A percentile compares a stretch with the other conserved stretches of the same genome.
Evolutionary conservation across 1,140 invertebrate genomes (phyloP).

Genomic region (Bombus vancouverensis): DNA sequence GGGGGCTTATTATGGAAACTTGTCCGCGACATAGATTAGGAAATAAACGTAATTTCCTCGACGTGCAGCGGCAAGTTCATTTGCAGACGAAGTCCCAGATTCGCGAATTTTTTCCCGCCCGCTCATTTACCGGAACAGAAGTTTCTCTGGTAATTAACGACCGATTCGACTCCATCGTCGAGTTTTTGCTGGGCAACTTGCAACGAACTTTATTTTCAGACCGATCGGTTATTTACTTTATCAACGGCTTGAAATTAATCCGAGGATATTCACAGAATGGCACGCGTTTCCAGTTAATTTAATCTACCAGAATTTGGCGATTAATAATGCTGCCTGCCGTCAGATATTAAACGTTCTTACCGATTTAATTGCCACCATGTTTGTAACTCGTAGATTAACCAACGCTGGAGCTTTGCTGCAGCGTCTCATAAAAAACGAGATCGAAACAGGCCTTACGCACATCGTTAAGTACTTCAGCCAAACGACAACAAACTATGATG

Average conservation of each 20-base stretch:
- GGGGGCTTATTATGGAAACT: background rate
- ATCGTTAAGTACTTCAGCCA: too few relatives aligned
- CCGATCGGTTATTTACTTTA: slow-evolving; percentile 10
- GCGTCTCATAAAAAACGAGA: too few relatives aligned
- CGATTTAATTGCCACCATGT: too few relatives aligned
- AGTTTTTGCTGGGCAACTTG: background rate
- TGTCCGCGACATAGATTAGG: too few relatives aligned
- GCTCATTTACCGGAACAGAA: slow-evolving; percentile 1
- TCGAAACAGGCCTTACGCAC: too few relatives aligned
- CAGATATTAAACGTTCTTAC: too few relatives aligned
- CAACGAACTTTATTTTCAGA: background rate
- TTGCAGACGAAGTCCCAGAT: too few relatives aligned
- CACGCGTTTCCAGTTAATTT: background rate
- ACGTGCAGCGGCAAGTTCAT: background rate
- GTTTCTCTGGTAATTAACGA: slow-evolving; percentile 23
- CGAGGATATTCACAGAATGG: background rate
- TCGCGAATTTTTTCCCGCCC: background rate
- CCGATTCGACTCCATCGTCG: background rate
- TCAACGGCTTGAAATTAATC: slow-evolving; percentile 26
- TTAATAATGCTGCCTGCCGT: too few relatives aligned
- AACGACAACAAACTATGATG: too few relatives aligned
- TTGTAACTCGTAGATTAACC: too few relatives aligned
- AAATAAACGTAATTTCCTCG: background rate
- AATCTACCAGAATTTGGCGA: background rate
- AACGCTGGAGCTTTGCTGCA: too few relatives aligned